Percentiles rank a stretch among this genome's conserved stretches.
These are phyloP conservation scores for Lepetodrilus schrolli DNA, from an alignment of 2,888 invertebrate species.

Conservation along the genomic window DNA sequence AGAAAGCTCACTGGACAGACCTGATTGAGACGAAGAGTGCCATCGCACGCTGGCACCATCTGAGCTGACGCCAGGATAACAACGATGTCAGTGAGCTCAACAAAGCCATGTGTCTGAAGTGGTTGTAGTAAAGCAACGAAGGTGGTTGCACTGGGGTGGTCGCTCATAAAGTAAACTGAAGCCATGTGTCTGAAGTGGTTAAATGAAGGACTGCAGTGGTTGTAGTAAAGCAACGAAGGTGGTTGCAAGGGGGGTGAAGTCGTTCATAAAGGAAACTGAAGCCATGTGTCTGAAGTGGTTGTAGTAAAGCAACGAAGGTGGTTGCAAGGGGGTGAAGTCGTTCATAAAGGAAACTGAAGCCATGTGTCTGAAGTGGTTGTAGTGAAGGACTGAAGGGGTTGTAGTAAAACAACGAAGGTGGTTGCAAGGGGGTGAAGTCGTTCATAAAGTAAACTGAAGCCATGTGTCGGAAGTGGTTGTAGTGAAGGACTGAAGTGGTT, in stretches of 20 bases:
- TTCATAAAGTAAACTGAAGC: too few species aligned
- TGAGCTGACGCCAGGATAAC: slow-evolving; percentile 42
- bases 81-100: slow-evolving; percentile 21
- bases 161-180: too few species aligned
- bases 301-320: not conserved
- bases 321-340: not conserved
- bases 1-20: slow-evolving; percentile 69
- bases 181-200: too few species aligned
- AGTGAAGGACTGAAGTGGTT: not conserved
- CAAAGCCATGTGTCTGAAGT: slow-evolving; percentile 21
- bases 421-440: too few species aligned
- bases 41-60: slow-evolving; percentile 67
- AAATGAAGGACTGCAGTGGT: too few species aligned
- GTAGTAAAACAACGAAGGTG: too few species aligned
- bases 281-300: slow-evolving; percentile 27
- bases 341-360: too few species aligned
- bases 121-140: not conserved
- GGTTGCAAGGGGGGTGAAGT: too few species aligned
- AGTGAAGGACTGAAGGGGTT: too few species aligned
- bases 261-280: too few species aligned
- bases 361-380: too few species aligned
- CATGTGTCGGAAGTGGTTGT: slow-evolving; percentile 26
- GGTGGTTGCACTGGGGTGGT: not conserved
- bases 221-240: too few species aligned
- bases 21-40: slow-evolving; percentile 63